These are phyloP conservation scores for Pygmarrhopalites habei DNA, from an alignment of 1,140 invertebrate species.

Conservation along the genomic window DNA sequence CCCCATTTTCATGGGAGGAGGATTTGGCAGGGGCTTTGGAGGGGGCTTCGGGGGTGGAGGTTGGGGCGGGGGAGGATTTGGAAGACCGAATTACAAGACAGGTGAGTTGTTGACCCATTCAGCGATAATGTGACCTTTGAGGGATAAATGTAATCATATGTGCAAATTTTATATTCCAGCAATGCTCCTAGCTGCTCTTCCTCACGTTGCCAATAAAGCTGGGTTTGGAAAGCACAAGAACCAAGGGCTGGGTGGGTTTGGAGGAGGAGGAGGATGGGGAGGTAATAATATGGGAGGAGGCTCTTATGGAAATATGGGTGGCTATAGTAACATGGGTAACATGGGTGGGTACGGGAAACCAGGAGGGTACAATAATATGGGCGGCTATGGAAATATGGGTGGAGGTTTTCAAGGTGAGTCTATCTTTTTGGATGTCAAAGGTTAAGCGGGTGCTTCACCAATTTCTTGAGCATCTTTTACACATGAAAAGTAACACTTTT, in stretches of 20 bases:
- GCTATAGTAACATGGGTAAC: too few relatives aligned
- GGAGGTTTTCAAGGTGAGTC: not conserved
- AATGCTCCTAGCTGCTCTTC: slow-evolving; percentile 32
- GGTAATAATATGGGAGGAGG: not conserved
- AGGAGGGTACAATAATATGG: slow-evolving; percentile 8
- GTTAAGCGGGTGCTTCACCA: too few relatives aligned
- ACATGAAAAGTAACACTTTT: too few relatives aligned
- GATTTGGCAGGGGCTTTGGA: slow-evolving; percentile 20
- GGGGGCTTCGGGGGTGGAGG: slow-evolving; percentile 15
- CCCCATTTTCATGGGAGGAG: slow-evolving; percentile 15
- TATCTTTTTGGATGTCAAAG: too few relatives aligned
- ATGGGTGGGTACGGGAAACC: not conserved
- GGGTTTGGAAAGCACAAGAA: slow-evolving; percentile 3
- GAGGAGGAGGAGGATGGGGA: not conserved
- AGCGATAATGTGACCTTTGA: too few relatives aligned
- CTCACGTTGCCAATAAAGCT: slow-evolving; percentile 12
- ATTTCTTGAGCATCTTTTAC: too few relatives aligned
- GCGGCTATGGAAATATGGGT: slow-evolving; percentile 4
- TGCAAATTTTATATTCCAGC: slow-evolving; percentile 28
- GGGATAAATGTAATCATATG: too few relatives aligned
- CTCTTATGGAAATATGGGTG: slow-evolving; percentile 8
- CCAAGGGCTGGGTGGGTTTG: slow-evolving; percentile 6
- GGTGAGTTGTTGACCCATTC: too few relatives aligned
- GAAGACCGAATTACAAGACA: slow-evolving; percentile 27
- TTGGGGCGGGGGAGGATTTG: slow-evolving; percentile 16